Base-by-base conservation (phyloP, 2,888 invertebrate genomes). In the Drosophila demipolita region DNA sequence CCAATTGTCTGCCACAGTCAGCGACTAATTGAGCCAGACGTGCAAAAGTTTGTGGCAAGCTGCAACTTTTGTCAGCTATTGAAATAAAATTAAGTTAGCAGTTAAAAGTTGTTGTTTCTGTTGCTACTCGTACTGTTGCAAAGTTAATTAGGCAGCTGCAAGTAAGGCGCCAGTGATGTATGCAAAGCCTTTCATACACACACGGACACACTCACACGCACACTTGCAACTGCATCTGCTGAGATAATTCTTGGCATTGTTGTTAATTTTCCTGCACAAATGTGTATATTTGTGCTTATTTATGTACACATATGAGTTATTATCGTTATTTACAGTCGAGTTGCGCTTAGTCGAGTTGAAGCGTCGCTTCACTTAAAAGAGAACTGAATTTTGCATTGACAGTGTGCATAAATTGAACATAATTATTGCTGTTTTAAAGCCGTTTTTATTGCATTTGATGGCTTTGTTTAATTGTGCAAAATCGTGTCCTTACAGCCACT, bases 91-190 rank as follows among this genome's bases (percentile, higher is more conserved):
- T 73, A 73, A 80, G 62, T 66, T 68, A 64, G 54, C 20, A 69
- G 62, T 48, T 54, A 32, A 15, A 11, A 53, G 15, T 35, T 23
- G 38, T 9, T 38, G 26, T 49, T 29, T 15, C 23, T 36, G 48
- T 50, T 60, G 58, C 23, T 50, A 60, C 48, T 42, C n/a, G 36
- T 50, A 53, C 42, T 40, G 45, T 26, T 52, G 42, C 45, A 65
- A 83, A 88, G 73, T 80, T 62, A 85, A 88, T 85, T 82, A 85
- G 58, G 77, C 69, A 52, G 52, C 62, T 69, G 77, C 61, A 66
- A 66, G 32, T 62, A 55, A 63, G 33, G 54, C 63, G 69, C 54
- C 71, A 38, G 60, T 67, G 38, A 66, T 76, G 63, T 69, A 74
- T 78, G 86, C 81, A 75, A 60, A 64, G 70, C 9, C 29, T 36